Base-by-base conservation (phyloP, 92 coral and sea anemone species). In the Virgularia gustaviana region DNA sequence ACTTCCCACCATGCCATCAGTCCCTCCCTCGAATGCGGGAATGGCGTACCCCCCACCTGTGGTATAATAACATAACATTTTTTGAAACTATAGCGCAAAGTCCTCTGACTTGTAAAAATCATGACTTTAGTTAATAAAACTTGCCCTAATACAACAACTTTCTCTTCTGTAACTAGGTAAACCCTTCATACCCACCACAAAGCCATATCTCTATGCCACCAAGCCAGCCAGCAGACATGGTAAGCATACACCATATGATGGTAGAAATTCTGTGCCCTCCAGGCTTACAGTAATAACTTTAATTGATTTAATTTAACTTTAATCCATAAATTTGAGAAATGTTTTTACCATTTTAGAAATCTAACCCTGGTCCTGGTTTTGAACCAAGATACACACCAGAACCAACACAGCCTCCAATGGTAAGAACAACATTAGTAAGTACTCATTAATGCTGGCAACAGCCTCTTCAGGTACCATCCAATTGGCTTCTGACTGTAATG, bases 31-130 rank as follows among this genome's bases (percentile, higher is more conserved):
- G 28, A 77, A 81, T 54, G 81, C 85, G n/a, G 86, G 83, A 18
- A 77, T 66, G 65, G 89, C 90, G 10, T 79, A 84, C 13, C 88
- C 86, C 39, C 91, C 91, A 78, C 96, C 94, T 13, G 81, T 83
- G 71, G 32, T 78, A 39, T 47, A 24, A 20, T 4, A 18, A n/a
- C n/a, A n/a, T n/a, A n/a, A n/a, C n/a, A n/a, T n/a, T n/a, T n/a
- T n/a, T n/a, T n/a, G n/a, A n/a, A n/a, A n/a, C n/a, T 43, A 43
- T 22, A 13, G 13, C 51, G 20, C 1, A 1, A 43, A 43, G 4
- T 4, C 13, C 51, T 43, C 51, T 13, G 13, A 43, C 51, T 16
- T 43, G 51, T 22, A 43, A 16, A 16, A 43, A 43, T 43, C 51
- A 13, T 16, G 13, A 43, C 20, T 43, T 43, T 43, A 1, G 4